Base-by-base conservation (phyloP, 2,797 vertebrate species). In the Urophycis tenuis region DNA sequence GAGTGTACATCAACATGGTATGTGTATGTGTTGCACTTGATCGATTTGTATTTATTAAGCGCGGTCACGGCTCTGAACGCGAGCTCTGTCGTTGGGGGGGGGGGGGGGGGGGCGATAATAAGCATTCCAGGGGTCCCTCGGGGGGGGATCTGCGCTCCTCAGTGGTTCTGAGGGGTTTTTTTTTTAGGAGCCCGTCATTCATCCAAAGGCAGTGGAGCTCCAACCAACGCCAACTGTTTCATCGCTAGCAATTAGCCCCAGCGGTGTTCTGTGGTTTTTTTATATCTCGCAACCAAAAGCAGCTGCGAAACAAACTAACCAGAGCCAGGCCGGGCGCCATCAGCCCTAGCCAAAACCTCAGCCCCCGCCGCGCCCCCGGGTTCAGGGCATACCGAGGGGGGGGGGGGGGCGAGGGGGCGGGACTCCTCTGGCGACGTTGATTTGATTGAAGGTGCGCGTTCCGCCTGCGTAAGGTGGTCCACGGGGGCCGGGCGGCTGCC, bases 11-110 rank as follows among this genome's bases (percentile, higher is more conserved):
- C n/a, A n/a, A n/a, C n/a, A n/a, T n/a, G n/a, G n/a, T n/a, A n/a
- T n/a, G n/a, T n/a, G n/a, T n/a, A n/a, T 33, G 31, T 32, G 6
- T 81, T 73, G 22, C 25, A n/a, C 25, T 25, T n/a, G 53, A 60
- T 60, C 22, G 53, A 60, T 60, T 60, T 2, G 17, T 7, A n/a
- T 53, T 76, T 72, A 78, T 76, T 29, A 41, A 34, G 29, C 49
- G 17, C n/a, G 10, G 32, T 64, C 53, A 67, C 60, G 34, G 33
- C 41, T 12, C 12, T 77, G 67, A 45, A 1, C 74, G 1, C 36
- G 2, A 74, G n/a, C 67, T 31, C 10, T 73, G 3, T 71, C 77
- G 76, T 60, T 22, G 53, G 25, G 75, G n/a, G n/a, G n/a, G n/a
- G n/a, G n/a, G n/a, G n/a, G n/a, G n/a, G n/a, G n/a, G n/a, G 8